Conservation (phyloP, 2,888 invertebrate genomes). For the Chrysina gloriosa region DNA sequence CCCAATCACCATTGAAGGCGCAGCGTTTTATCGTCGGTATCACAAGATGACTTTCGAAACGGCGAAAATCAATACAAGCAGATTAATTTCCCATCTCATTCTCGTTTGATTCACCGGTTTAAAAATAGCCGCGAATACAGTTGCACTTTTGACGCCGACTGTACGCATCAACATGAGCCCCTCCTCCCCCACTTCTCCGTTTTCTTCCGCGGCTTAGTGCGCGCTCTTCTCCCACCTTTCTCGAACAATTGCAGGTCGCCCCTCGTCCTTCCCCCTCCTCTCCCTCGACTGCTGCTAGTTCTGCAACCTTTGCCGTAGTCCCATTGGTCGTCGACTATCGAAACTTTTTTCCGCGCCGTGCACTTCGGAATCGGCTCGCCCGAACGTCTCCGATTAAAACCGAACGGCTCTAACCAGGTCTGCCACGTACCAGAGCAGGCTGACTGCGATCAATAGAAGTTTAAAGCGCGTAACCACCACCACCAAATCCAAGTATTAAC, state of each 20-base stretch:
- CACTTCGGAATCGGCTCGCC: conserved; percentile 39
- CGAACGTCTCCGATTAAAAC: conserved; percentile 19
- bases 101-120: no score
- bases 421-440: conserved; percentile 62
- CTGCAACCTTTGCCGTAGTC: conserved; percentile 8
- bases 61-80: no score
- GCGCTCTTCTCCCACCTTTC: no score
- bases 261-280: neutral
- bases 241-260: neutral
- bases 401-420: conserved; percentile 55
- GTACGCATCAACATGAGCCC: no score
- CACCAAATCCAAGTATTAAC: conserved; percentile 63
- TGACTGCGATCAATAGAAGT: conserved; percentile 61
- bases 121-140: no score
- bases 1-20: no score
- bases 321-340: conserved; percentile 45
- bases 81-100: no score
- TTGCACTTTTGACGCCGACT: no score
- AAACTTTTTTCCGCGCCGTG: conserved; percentile 56
- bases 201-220: no score
- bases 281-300: neutral
- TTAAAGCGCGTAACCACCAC: conserved; percentile 47
- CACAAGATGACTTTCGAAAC: no score
- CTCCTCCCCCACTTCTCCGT: no score
- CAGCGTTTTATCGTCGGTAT: no score